Conservation (phyloP, 1,140 invertebrate genomes). For the Drosophila navojoa region DNA sequence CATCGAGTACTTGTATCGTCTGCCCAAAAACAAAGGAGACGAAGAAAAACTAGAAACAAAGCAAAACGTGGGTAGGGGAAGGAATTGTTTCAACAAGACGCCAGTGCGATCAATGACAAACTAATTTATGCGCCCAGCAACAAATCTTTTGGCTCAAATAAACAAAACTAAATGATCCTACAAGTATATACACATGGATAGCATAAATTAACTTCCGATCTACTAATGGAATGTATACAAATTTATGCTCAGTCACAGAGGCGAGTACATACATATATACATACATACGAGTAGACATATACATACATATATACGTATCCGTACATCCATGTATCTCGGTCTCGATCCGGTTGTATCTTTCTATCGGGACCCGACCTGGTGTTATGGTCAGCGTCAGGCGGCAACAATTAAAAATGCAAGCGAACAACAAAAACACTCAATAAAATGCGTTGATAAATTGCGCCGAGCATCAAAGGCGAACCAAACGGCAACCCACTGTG, state of each 20-base stretch:
- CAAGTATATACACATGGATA: constrained; percentile 28
- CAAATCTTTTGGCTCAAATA: constrained; percentile 76
- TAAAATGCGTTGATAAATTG: constrained; percentile 82
- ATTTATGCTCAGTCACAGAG: constrained; percentile 62
- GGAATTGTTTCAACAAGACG: constrained; percentile 40
- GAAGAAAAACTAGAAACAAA: neutral
- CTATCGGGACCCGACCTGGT: constrained; percentile 36
- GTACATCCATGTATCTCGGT: neutral
- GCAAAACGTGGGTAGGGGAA: neutral
- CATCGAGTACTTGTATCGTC: neutral
- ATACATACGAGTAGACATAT: neutral
- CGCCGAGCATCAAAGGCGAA: constrained; percentile 73
- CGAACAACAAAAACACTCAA: constrained; percentile 73
- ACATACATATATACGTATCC: neutral
- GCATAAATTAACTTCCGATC: constrained; percentile 79
- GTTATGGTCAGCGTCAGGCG: constrained; percentile 78
- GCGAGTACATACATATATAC: constrained; percentile 4
- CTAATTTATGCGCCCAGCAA: constrained; percentile 73
- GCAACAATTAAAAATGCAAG: constrained; percentile 77
- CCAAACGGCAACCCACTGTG: constrained; percentile 74
- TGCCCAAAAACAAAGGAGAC: neutral
- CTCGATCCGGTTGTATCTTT: constrained; percentile 1
- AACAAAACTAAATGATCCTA: constrained; percentile 66
- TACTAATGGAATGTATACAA: constrained; percentile 54
- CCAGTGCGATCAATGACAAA: constrained; percentile 64